phyloP scores from a whole-genome alignment of 2,113 vertebrate genomes.

The Helogale parvula region DNA sequence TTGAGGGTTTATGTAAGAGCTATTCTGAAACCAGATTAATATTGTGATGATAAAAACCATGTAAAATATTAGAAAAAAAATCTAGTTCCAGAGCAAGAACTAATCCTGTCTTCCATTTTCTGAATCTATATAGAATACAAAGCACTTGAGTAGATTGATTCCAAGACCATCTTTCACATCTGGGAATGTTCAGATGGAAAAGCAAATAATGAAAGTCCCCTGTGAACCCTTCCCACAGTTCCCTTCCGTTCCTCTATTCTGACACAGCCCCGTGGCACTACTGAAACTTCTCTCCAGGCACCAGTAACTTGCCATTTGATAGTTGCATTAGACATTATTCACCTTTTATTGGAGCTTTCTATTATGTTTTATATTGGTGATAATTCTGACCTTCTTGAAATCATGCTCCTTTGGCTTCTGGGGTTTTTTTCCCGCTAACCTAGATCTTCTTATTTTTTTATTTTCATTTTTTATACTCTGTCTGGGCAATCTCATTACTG shows the following conservation, averaged over 20 bases:
- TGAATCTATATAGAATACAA: background rate
- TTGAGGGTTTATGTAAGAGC: background rate
- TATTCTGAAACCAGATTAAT: background rate
- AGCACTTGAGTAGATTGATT: background rate
- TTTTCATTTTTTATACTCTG: background rate
- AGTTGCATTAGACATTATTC: background rate
- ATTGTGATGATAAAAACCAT: background rate
- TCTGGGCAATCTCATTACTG: background rate
- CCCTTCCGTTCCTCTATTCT: background rate
- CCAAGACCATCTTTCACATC: background rate
- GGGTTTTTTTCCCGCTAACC: background rate
- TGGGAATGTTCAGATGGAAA: background rate
- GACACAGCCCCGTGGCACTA: background rate
- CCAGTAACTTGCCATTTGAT: background rate
- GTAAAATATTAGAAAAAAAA: background rate
- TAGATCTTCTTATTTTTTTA: background rate
- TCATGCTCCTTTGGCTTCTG: background rate
- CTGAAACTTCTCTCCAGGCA: background rate
- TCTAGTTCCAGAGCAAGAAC: background rate
- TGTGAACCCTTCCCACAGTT: background rate
- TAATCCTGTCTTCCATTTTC: background rate
- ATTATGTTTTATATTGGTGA: background rate
- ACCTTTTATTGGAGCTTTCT: background rate
- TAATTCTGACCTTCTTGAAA: background rate
- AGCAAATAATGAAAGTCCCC: background rate